These are phyloP conservation scores for Ornithorhynchus anatinus DNA, from an alignment of 2,113 vertebrate species.

Conservation along the genomic window DNA sequence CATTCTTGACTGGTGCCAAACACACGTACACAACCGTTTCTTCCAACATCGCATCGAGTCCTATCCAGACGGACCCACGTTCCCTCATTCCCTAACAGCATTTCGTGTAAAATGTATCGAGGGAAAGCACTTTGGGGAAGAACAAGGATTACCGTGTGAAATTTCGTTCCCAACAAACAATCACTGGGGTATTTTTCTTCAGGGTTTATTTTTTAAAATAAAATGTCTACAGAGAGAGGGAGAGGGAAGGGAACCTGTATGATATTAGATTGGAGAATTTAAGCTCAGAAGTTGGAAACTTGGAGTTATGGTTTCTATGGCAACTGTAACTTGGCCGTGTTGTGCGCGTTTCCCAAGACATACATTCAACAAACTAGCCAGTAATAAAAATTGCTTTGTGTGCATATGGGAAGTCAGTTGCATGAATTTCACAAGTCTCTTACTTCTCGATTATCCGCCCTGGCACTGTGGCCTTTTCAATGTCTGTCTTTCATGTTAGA, in stretches of 20 bases:
- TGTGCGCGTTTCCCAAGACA: constrained; percentile 51
- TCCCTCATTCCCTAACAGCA: no score
- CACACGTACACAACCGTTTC: no score
- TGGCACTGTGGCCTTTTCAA: background rate
- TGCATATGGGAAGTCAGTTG: background rate
- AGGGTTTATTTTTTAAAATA: constrained; percentile 53
- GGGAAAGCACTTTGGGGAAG: no score
- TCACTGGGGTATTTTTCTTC: constrained; percentile 13
- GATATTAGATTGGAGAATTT: constrained; percentile 11
- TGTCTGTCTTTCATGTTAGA: no score
- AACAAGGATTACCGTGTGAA: no score
- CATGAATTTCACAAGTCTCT: background rate
- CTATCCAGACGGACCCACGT: no score
- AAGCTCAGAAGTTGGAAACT: constrained; percentile 44
- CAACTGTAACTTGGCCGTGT: constrained; percentile 50
- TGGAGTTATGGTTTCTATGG: constrained; percentile 55
- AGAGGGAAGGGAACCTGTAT: constrained; percentile 20
- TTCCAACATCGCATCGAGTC: no score
- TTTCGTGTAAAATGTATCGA: no score
- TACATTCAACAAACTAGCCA: constrained; percentile 26
- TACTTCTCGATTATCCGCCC: background rate
- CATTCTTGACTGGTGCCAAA: no score
- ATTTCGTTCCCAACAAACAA: no score
- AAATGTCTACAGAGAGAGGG: constrained; percentile 26
- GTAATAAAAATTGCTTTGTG: constrained; percentile 22